These are phyloP conservation scores for Standfussiana lucernea DNA, from an alignment of 2,888 invertebrate species.

Conservation along the genomic window DNA sequence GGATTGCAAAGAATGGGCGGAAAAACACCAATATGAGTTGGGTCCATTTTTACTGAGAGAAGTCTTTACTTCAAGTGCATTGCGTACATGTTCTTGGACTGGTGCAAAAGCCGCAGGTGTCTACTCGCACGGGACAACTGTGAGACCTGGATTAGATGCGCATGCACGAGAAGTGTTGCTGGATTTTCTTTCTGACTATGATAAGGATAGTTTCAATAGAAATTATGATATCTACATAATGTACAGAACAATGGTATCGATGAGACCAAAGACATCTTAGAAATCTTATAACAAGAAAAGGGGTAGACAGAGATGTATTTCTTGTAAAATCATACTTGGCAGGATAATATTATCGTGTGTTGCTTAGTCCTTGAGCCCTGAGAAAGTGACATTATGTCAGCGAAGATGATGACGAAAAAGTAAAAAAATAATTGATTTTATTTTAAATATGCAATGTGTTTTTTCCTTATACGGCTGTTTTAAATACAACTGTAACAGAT, in stretches of 20 bases:
- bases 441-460: too few species aligned
- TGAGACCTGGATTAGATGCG: neutral
- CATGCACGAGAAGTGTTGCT: neutral
- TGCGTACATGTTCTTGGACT: neutral
- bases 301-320: too few species aligned
- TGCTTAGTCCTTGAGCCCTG: too few species aligned
- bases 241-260: neutral
- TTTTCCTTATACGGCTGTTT: too few species aligned
- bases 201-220: fast-evolving
- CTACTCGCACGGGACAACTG: neutral
- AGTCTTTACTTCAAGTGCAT: constrained; percentile 6
- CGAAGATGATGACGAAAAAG: too few species aligned
- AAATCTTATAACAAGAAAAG: neutral
- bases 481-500: too few species aligned
- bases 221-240: too few species aligned
- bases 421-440: too few species aligned
- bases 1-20: neutral
- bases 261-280: neutral
- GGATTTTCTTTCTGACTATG: neutral
- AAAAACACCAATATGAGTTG: neutral
- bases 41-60: neutral
- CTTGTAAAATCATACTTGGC: too few species aligned
- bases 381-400: too few species aligned
- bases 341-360: too few species aligned
- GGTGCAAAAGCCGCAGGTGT: neutral